phyloP scores from a whole-genome alignment of 2,797 vertebrate species.

The Paedocypris micromegethes region DNA sequence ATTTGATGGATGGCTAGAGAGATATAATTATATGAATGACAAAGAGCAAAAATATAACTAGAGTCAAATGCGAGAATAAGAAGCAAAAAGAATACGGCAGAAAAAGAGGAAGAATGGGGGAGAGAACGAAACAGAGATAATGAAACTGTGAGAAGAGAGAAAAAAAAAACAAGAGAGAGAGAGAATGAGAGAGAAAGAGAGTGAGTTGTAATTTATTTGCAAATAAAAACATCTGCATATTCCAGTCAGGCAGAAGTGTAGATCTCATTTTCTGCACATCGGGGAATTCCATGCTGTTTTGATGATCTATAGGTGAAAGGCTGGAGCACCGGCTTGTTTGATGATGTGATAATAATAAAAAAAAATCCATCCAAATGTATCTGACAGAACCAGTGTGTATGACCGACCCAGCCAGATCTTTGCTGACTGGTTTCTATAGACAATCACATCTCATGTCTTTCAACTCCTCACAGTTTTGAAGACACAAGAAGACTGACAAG shows the following conservation, averaged over 20 bases:
- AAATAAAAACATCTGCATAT: constrained; percentile 49
- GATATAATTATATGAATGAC: too few relatives aligned
- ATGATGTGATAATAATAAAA: constrained; percentile 62
- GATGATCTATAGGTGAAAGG: constrained; percentile 56
- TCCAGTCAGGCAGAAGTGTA: constrained; percentile 49
- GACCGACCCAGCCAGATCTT: constrained; percentile 43
- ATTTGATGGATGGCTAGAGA: too few relatives aligned
- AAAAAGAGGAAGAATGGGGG: too few relatives aligned
- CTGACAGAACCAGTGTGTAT: constrained; percentile 57
- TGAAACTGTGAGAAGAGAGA: too few relatives aligned
- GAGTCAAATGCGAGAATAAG: too few relatives aligned
- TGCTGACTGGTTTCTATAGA: constrained; percentile 46
- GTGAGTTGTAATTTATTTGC: constrained; percentile 36
- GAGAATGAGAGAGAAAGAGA: too few relatives aligned
- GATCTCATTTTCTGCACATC: constrained; percentile 58
- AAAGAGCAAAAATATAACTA: too few relatives aligned
- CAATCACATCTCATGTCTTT: constrained; percentile 61
- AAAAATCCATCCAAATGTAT: constrained; percentile 60
- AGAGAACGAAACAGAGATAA: too few relatives aligned
- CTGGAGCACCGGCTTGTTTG: constrained; percentile 60
- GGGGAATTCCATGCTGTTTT: constrained; percentile 62
- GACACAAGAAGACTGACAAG: constrained; percentile 52
- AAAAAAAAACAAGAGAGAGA: too few relatives aligned
- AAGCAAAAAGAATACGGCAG: too few relatives aligned
- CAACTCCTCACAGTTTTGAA: constrained; percentile 55